Base-by-base conservation (phyloP, 2,113 vertebrate species). In the Sceloporus undulatus region DNA sequence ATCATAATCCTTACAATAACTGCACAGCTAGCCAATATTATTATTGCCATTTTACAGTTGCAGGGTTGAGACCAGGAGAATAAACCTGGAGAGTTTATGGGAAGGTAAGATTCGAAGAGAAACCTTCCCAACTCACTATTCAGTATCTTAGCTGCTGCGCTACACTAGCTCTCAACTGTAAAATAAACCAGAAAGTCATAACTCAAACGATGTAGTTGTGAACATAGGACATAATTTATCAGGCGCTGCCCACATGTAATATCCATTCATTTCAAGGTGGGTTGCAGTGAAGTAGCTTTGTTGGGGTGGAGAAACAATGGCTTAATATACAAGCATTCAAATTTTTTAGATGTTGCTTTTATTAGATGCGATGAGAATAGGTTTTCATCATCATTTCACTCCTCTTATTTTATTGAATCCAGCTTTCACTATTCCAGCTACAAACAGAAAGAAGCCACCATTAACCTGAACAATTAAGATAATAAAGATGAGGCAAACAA, bases 331-430 rank as follows among this genome's bases (percentile, higher is more conserved):
- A 70, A 7, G 18, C 9, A 27, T 73, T 34, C 54, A 27, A 83
- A 68, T 19, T 19, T 52, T 14, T n/a, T 54, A 19, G 82, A 25
- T 56, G 70, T 56, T 27, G 54, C 76, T 54, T 87, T 10, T 75
- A 66, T 38, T 25, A n/a, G 3, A 80, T 8, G 59, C 29, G 90
- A 93, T 89, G 93, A 87, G 48, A 75, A 27, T 90, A 80, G 90
- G 85, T 91, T 93, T 91, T 94, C 96, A 95, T 87, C 85, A 92
- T 91, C 79, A 5, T 74, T 90, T 95, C 90, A 91, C 76, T 91
- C 93, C 93, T 52, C 90, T 91, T 88, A 87, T 84, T 95, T 96
- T 92, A 95, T 92, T 96, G 95, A 95, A 92, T 89, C 90, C 82
- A 85, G 79, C 89, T 87, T 90, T 62, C 56, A 66, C 83, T 87